Base-by-base conservation (phyloP, 2,888 invertebrate species). In the Agapostemon virescens region DNA sequence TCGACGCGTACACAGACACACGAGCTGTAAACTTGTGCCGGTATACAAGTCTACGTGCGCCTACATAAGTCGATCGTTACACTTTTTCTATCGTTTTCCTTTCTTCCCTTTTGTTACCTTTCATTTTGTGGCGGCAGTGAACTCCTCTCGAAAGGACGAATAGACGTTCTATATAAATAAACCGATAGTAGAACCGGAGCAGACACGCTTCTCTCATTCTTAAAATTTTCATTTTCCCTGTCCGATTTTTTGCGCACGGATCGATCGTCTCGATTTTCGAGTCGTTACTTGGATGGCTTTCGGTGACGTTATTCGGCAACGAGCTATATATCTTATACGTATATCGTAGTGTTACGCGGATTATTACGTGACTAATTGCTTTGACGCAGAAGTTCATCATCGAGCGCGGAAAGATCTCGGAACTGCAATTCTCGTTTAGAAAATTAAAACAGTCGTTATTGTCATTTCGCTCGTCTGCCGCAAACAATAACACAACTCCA, bases 121-220 rank as follows among this genome's bases (percentile, higher is more conserved):
- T 70, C 75, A 70, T 82, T 58, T 79, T 81, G 82, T 86, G 85
- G 84, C 87, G 87, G 87, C 87, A 87, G 88, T 87, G 87, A 79
- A 71, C 82, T 87, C 84, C 85, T 87, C 81, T 85, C 81, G 81
- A 82, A 84, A 87, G 84, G 82, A 85, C 81, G 69, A 73, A 79
- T 85, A 77, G 72, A 71, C 76, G 49, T 58, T 74, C 71, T 74
- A 68, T 83, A 83, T 81, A 84, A 84, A 84, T 79, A 84, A 77
- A 79, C 68, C 74, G 82, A 84, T 68, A 68, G 79, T 67, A 69
- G 79, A 73, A 77, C 58, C 79, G 69, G 55, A 55, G 69, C 49
- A 66, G 74, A 67, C 74, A 55, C 66, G 58, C 42, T 7, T 20
- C n/a, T 55, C 4, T 20, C n/a, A 33, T 30, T 71, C 49, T 13